These are phyloP conservation scores for Meloidogyne exigua DNA, from an alignment of 1,140 invertebrate species.

Conservation along the genomic window DNA sequence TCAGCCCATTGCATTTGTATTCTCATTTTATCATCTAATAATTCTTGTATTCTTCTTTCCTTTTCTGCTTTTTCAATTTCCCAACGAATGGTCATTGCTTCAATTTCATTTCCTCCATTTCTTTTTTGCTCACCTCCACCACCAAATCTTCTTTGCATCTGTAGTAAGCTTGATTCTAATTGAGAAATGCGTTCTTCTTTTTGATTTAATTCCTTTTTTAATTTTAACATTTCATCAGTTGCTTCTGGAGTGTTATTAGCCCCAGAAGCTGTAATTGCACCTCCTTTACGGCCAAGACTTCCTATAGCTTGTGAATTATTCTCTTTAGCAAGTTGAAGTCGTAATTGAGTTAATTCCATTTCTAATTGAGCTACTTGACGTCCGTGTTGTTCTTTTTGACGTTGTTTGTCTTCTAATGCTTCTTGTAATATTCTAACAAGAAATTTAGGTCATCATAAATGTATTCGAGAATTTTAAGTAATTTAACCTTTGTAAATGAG, in stretches of 20 bases:
- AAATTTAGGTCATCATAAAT: not conserved
- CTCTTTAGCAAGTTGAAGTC: constrained; percentile 40
- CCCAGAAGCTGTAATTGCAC: constrained; percentile 5
- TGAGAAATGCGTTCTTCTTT: constrained; percentile 44
- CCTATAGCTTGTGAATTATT: constrained; percentile 18
- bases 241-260: not conserved
- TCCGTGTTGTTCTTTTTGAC: constrained; percentile 39
- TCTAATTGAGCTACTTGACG: constrained; percentile 45
- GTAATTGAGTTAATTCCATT: constrained; percentile 46
- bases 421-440: constrained; percentile 37
- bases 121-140: constrained; percentile 25
- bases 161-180: constrained; percentile 34
- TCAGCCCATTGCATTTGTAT: constrained; percentile 45
- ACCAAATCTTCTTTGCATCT: constrained; percentile 34
- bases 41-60: constrained; percentile 38
- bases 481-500: constrained; percentile 38
- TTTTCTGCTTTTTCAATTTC: constrained; percentile 43
- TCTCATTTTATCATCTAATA: constrained; percentile 40
- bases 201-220: constrained; percentile 30
- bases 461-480: not conserved
- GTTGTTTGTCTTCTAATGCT: constrained; percentile 44
- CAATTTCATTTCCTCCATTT: constrained; percentile 17
- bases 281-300: constrained; percentile 25
- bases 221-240: constrained; percentile 34
- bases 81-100: constrained; percentile 18